Evolutionary conservation across 2,797 vertebrate species (phyloP), one percentile per base, ranked within the genome.

Genomic region (Gastrophryne carolinensis): DNA sequence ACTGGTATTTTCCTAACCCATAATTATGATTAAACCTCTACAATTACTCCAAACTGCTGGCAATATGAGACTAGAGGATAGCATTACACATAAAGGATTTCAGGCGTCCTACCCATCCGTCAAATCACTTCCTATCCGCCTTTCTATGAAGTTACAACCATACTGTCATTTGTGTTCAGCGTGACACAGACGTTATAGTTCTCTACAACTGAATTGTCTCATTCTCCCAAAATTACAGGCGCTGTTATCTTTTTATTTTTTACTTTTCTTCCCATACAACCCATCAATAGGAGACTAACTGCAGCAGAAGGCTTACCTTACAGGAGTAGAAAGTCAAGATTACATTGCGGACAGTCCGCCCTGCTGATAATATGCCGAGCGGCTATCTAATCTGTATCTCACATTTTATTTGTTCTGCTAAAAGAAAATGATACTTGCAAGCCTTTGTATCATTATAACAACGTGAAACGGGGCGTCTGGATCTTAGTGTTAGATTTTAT

Each of bases 401-500:
- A 5, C 39, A 71, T 60, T 70, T 70, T 58, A 70, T 58, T 71
- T 60, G 30, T n/a, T 70, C 53, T 58, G 15, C 66, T 57, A 69
- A 69, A 21, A 26, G 52, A 27, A 69, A 56, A 29, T 60, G 68
- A 58, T 58, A 60, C 57, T 47, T 49, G 39, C 29, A 26, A 13
- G 23, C 34, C 5, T 17, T 41, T 69, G 17, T 30, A 29, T 44
- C 35, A 21, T 26, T 2, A 44, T 27, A 69, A 69, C 27, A 13
- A n/a, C n/a, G n/a, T n/a, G n/a, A n/a, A n/a, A n/a, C n/a, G n/a
- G n/a, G n/a, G n/a, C n/a, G n/a, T n/a, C n/a, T n/a, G n/a, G n/a
- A n/a, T n/a, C n/a, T n/a, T 47, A 19, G 17, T 44, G 17, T 17
- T 5, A n/a, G 5, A 44, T 44, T 17, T 6, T 44, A 17, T 7